Evolutionary conservation across 2,888 invertebrate species (phyloP), one percentile per base, ranked within the genome.

Genomic region (Chloromyia formosa): DNA sequence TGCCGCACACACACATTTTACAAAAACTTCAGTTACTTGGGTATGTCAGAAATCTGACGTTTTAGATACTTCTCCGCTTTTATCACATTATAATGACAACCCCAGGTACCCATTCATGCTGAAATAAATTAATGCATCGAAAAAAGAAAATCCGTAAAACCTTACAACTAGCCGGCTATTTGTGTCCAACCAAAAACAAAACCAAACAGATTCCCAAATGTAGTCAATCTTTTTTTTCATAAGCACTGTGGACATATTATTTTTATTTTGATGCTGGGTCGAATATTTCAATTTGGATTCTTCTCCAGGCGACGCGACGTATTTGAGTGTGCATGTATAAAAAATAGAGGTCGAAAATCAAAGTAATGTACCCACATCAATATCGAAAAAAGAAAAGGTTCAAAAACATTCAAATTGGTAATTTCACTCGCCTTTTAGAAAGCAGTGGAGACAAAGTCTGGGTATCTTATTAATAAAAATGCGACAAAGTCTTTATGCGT

Each of bases 211-310:
- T 35, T n/a, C 56, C 42, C 20, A 54, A 54, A 53, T 62, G 18
- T 7, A n/a, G 22, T 14, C 22, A n/a, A 4, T 20, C 22, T 27
- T n/a, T 56, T 56, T 58, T 58, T 56, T 12, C 53, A 27, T 27
- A n/a, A 23, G 18, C 71, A 35, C 10, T 53, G 56, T 69, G 69
- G 69, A 35, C 71, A 40, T 35, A 40, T 27, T 27, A 40, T 22
- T 35, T 4, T 16, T 23, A 35, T 69, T 69, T 20, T 35, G 53
- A 54, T 23, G 35, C n/a, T 54, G 27, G 27, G 49, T 56, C 42
- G n/a, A 71, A 71, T 71, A 27, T 42, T 49, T 56, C 58, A 56
- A 69, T 62, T 62, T 66, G 56, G 71, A 56, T 56, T 35, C 27
- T 35, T 35, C 27, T 35, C 27, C 27, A 4, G 27, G 27, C 27